These are phyloP conservation scores for Meleagris gallopavo DNA, from an alignment of 2,113 vertebrate species.

Conservation along the genomic window DNA sequence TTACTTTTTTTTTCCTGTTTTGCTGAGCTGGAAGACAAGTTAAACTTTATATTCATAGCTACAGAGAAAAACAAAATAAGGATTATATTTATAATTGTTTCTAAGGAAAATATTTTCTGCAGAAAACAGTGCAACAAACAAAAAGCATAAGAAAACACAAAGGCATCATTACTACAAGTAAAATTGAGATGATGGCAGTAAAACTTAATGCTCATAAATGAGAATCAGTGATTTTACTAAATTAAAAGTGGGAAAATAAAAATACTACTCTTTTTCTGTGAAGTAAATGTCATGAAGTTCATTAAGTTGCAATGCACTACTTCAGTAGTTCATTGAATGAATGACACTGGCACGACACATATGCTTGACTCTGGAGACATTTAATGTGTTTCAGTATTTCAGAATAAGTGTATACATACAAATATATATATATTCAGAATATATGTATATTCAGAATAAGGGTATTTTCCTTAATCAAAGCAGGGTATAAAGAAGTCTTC, in stretches of 20 bases:
- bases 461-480: background rate
- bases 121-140: background rate
- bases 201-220: background rate
- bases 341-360: background rate
- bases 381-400: background rate
- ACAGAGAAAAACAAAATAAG: constrained; percentile 5
- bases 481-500: background rate
- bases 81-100: background rate
- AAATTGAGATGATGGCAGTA: background rate
- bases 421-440: too few relatives aligned
- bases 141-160: background rate
- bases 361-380: background rate
- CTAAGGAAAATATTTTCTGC: constrained; percentile 29
- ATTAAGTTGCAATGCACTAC: background rate
- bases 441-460: too few relatives aligned
- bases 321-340: background rate
- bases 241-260: background rate
- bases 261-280: background rate
- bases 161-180: background rate
- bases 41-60: constrained; percentile 48
- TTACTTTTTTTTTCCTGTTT: background rate
- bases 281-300: background rate
- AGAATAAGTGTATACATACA: too few relatives aligned
- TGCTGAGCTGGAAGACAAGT: constrained; percentile 18
- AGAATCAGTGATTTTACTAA: background rate